Base-by-base conservation (phyloP, 2,888 invertebrate species). In the Ecdyonurus torrentis region DNA sequence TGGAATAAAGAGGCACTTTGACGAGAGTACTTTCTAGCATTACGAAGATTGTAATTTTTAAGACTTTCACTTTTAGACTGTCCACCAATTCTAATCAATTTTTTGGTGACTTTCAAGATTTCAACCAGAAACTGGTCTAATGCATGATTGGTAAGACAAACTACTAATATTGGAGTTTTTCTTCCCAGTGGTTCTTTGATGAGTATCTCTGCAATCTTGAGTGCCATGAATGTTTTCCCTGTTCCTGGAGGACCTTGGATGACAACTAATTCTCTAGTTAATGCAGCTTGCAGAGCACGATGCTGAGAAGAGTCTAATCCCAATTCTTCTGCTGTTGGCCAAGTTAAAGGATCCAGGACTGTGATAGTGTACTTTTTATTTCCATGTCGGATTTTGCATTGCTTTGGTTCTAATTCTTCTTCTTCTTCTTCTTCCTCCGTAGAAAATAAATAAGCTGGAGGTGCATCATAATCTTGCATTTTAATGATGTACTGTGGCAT, bases 241-340 rank as follows among this genome's bases (percentile, higher is more conserved):
- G 91, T 91, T 1, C 92, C 92, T 0, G 92, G 91, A 0, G 91
- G 91, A 0, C 92, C 92, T 77, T 91, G 91, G 65, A 91, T 87
- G 0, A 91, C 79, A 0, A 83, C 82, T 66, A 91, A 83, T 74
- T 90, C 85, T 69, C 81, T 78, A 0, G 82, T 84, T 1, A 92
- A 70, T 0, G 88, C 87, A 37, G 82, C 78, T 67, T 80, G 77
- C 69, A 83, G 83, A 0, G 91, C 91, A 52, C 73, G 71, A 65
- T 78, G 74, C 74, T 92, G 91, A 1, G 83, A 82, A 3, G 75
- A 71, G 71, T 91, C 87, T 1, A 91, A 74, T 50, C 74, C 74
- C 55, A 84, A 71, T 2, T 70, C 67, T 19, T 72, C 68, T 61
- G 72, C 68, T 18, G 69, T 65, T 0, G 84, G 83, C 79, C 83